Conservation (phyloP, 1,140 invertebrate genomes). For the Yoshiicerus persimilis region DNA sequence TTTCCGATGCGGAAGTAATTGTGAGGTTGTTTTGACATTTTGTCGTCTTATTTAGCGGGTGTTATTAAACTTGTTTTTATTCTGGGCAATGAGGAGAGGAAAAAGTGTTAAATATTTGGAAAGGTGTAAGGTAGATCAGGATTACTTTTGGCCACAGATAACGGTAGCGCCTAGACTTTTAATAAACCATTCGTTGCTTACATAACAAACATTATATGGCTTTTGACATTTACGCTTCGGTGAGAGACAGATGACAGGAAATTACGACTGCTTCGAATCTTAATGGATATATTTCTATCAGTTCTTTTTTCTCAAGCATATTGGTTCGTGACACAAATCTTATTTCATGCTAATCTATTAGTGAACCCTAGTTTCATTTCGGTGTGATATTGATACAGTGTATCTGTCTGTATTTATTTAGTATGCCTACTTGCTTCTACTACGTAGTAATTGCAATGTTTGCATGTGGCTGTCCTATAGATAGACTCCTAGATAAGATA, state of each 20-base stretch:
- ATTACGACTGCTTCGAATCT: neutral
- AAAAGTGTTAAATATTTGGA: neutral
- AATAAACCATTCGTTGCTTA: neutral
- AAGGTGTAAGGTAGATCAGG: neutral
- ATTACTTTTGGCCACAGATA: neutral
- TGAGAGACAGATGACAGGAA: neutral
- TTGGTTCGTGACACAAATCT: neutral
- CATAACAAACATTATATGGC: neutral
- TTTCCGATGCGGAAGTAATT: constrained; percentile 18
- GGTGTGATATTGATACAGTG: neutral
- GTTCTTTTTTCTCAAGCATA: neutral
- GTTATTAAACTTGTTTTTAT: neutral
- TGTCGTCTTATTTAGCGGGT: constrained; percentile 2
- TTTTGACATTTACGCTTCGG: neutral
- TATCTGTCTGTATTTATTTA: too few species aligned
- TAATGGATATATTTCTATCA: neutral
- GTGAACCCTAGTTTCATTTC: neutral
- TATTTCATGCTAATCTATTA: neutral
- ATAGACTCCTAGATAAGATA: too few species aligned
- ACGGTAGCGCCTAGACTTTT: neutral
- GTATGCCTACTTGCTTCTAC: too few species aligned
- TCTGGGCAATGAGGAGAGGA: neutral
- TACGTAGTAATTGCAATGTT: too few species aligned
- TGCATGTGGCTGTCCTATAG: too few species aligned
- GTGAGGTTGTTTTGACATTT: neutral